A percentile compares a stretch with the other conserved stretches of the same genome.
Evolutionary conservation across 2,888 invertebrate species (phyloP).

Genomic region (Agrotis segetum): DNA sequence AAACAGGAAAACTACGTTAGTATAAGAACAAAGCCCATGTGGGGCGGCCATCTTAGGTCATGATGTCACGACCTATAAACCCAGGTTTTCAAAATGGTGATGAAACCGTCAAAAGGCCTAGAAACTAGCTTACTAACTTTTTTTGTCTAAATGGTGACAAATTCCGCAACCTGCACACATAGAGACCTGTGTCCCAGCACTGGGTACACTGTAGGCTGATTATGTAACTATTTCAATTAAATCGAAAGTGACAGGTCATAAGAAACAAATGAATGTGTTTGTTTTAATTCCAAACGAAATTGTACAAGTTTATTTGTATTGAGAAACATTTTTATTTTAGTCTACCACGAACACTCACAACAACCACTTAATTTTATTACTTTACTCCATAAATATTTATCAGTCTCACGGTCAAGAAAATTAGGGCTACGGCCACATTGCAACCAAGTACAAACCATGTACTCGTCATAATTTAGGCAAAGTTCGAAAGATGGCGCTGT

Average conservation of each 20-base stretch:
- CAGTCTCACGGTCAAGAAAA: conserved; percentile 12
- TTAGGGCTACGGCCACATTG: conserved; percentile 22
- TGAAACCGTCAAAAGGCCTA: not conserved
- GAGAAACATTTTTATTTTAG: not conserved
- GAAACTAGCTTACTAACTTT: not conserved
- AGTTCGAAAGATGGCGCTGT: conserved; percentile 82
- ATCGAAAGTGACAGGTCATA: not conserved
- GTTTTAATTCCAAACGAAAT: not conserved
- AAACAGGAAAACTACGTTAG: not conserved
- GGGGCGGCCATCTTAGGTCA: not conserved
- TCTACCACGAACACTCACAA: not conserved
- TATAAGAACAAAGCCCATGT: not conserved
- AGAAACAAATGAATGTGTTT: not conserved
- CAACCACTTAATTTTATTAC: conserved; percentile 1
- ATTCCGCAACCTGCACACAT: not conserved
- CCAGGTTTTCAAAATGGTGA: not conserved
- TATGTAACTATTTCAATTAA: not conserved
- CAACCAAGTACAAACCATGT: conserved; percentile 8
- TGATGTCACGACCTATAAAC: not conserved
- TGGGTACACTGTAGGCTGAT: not conserved
- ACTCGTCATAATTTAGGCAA: conserved; percentile 39
- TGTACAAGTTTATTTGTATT: not conserved
- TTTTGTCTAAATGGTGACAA: not conserved
- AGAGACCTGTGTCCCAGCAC: not conserved
- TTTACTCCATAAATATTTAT: not conserved